Conservation (phyloP, 2,797 vertebrate species). For the Paedocypris micromegethes region DNA sequence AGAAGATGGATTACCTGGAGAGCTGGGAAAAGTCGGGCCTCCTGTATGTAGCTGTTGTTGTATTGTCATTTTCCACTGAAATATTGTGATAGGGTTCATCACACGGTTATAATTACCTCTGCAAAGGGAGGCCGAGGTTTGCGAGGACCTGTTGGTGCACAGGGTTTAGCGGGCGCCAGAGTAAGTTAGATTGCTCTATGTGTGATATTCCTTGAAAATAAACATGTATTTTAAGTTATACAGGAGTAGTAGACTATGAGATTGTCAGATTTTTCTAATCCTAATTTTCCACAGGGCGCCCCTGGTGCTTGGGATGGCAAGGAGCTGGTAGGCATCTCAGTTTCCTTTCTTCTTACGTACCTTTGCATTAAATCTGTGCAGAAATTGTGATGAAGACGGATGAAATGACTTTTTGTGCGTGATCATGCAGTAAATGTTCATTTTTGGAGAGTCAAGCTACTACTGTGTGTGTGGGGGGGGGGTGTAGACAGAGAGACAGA, state of each 20-base stretch:
- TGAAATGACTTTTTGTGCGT: too few species aligned
- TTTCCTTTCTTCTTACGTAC: background rate
- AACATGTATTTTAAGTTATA: background rate
- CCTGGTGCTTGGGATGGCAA: conserved; percentile 68
- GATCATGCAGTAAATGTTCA: too few species aligned
- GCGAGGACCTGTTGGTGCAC: conserved; percentile 77
- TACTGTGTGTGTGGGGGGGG: too few species aligned
- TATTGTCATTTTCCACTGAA: background rate
- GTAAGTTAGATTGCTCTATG: conserved; percentile 62
- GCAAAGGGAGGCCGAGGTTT: conserved; percentile 76
- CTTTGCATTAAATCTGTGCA: background rate
- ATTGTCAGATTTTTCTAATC: too few species aligned
- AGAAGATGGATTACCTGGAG: conserved; percentile 84
- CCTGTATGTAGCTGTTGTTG: conserved; percentile 59
- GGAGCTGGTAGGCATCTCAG: conserved; percentile 64
- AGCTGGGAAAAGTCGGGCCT: conserved; percentile 81
- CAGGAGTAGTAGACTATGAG: background rate
- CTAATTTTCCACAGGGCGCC: conserved; percentile 54
- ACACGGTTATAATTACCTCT: background rate
- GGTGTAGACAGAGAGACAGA: too few species aligned
- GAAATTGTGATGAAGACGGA: too few species aligned
- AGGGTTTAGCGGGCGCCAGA: conserved; percentile 77
- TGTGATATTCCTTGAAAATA: background rate
- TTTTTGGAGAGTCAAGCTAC: too few species aligned
- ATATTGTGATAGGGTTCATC: background rate